Evolutionary conservation across 2,113 vertebrate genomes (phyloP).

Genomic region (Catharus bicknelli): DNA sequence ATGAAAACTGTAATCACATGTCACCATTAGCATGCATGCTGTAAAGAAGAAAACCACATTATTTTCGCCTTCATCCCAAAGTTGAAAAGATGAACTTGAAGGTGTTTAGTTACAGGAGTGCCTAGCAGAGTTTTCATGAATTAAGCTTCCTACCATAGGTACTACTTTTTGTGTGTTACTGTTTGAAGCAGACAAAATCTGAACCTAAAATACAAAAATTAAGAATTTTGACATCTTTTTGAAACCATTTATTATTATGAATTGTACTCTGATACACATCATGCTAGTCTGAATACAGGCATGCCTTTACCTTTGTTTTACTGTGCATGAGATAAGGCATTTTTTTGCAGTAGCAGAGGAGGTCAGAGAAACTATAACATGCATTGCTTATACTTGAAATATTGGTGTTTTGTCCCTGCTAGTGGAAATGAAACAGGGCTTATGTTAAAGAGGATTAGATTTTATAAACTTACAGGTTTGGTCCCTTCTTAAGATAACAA

Average conservation of each 20-base stretch:
- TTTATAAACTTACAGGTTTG: not conserved
- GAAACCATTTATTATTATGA: not conserved
- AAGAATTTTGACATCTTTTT: not conserved
- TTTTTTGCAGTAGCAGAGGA: not conserved
- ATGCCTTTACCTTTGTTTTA: not conserved
- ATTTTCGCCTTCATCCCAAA: not conserved
- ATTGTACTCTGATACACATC: fast-evolving
- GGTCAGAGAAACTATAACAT: not conserved
- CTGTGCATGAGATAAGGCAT: not conserved
- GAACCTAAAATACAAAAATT: not conserved
- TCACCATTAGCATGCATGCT: not conserved
- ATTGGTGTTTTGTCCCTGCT: not conserved
- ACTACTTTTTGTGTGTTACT: not conserved
- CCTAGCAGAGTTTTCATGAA: not conserved
- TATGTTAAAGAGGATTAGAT: not conserved
- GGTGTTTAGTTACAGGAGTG: not conserved
- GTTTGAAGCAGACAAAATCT: not conserved
- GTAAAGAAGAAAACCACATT: not conserved
- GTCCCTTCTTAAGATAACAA: not conserved
- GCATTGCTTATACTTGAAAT: not conserved
- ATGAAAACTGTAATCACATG: not conserved
- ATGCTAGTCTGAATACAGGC: not conserved
- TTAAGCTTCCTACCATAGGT: not conserved
- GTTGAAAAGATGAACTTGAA: not conserved
- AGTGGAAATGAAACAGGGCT: not conserved